Evolutionary conservation across 1,140 invertebrate genomes (phyloP), one percentile per base, ranked within the genome.

Genomic region (Drosophila busckii): DNA sequence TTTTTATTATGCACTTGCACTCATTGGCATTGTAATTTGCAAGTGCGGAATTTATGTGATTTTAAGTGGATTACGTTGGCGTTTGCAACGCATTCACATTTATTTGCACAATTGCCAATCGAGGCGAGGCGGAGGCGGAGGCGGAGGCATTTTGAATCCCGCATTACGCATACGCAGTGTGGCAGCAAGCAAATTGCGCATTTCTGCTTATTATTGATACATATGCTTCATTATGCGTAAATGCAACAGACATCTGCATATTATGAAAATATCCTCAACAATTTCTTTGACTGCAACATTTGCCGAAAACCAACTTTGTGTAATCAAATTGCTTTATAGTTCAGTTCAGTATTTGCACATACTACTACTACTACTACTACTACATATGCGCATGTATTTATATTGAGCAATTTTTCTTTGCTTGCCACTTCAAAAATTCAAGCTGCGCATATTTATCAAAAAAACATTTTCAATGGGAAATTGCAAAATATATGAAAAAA

Each of bases 241-340:
- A n/a, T n/a, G n/a, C n/a, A n/a, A n/a, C n/a, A n/a, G n/a, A n/a
- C n/a, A n/a, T 70, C 38, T 66, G 59, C 53, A 40, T 32, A 49
- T 3, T n/a, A n/a, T n/a, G n/a, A 40, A 13, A 45, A 29, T 28
- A 54, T 45, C 20, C 12, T 25, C 16, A 69, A 40, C 70, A 55
- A 60, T 63, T 63, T 50, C 32, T 59, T 38, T 13, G 10, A 50
- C 53, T 53, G 38, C 53, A 69, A 26, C 40, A 12, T 23, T 56
- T 65, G 59, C 32, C 37, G n/a, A n/a, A 60, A 53, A 73, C 73
- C 54, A 73, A 73, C 75, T 78, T 80, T 78, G 68, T 68, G 73
- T 75, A 78, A 78, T 80, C 73, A 80, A 80, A 78, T 78, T 80
- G 63, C 53, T n/a, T n/a, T n/a, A n/a, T n/a, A n/a, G n/a, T n/a